Conservation (phyloP, 2,113 vertebrate genomes). For the Myiozetetes cayanensis region DNA sequence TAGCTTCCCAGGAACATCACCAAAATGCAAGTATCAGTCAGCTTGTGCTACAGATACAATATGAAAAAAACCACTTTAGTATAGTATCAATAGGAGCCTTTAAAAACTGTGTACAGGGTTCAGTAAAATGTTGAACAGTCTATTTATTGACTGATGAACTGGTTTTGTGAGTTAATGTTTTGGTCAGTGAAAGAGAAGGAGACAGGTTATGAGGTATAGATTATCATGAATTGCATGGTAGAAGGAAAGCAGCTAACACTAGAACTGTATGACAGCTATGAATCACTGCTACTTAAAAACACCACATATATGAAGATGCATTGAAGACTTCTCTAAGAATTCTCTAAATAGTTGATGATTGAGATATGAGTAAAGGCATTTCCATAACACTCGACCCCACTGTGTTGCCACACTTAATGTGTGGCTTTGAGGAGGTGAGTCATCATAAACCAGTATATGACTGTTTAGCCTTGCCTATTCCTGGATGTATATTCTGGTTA, state of each 20-base stretch:
- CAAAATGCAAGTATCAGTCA: neutral
- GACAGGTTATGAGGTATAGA: neutral
- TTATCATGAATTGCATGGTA: neutral
- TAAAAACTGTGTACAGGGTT: neutral
- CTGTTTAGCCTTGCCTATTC: neutral
- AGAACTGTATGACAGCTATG: neutral
- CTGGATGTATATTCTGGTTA: neutral
- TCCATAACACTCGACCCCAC: neutral
- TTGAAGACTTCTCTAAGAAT: neutral
- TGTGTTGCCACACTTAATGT: neutral
- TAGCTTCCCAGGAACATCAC: neutral
- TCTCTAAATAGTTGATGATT: neutral
- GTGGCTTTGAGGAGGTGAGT: neutral
- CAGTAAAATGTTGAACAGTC: neutral
- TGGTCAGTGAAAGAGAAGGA: conserved; percentile 6
- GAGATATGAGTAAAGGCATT: neutral
- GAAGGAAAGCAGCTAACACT: neutral
- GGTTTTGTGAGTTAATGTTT: neutral
- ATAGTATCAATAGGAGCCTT: neutral
- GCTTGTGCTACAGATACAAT: neutral
- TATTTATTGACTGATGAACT: neutral
- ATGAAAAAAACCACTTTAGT: neutral
- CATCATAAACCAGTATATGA: no score
- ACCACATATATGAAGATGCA: neutral
- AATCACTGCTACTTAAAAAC: neutral